Conservation (phyloP, 2,797 vertebrate genomes). For the Acomys russatus region DNA sequence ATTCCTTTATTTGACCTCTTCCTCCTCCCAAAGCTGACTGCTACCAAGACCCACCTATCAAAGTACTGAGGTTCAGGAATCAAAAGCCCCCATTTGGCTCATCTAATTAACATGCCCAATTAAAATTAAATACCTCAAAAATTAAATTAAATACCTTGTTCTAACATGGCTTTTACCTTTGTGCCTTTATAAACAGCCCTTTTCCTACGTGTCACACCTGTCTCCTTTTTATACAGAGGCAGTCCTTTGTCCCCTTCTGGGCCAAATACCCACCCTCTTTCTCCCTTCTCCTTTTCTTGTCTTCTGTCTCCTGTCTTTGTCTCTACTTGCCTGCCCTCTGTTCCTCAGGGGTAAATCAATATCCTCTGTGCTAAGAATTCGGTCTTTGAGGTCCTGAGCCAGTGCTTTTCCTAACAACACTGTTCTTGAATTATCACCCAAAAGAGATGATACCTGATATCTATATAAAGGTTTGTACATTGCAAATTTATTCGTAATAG, state of each 20-base stretch:
- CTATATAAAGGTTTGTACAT: not conserved
- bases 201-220: not conserved
- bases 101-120: not conserved
- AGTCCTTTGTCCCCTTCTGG: not conserved
- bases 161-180: not conserved
- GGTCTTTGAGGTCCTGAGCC: not conserved
- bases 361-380: not conserved
- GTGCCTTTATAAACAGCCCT: not conserved
- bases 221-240: not conserved
- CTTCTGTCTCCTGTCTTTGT: not conserved
- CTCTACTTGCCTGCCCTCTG: not conserved
- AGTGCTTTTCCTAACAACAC: not conserved
- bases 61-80: not conserved
- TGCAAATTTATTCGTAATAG: constrained; percentile 19
- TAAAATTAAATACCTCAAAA: not conserved
- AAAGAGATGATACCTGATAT: not conserved
- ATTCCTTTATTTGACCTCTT: not conserved
- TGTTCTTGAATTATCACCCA: not conserved
- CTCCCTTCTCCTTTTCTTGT: not conserved
- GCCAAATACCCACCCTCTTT: not conserved
- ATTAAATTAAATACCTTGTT: not conserved
- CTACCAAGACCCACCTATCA: not conserved
- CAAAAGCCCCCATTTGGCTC: not conserved
- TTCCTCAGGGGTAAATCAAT: not conserved
- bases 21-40: not conserved